A percentile compares a stretch with the other conserved stretches of the same genome.
Conservation (phyloP, 2,797 vertebrate species). For the Limosa lapponica region DNA sequence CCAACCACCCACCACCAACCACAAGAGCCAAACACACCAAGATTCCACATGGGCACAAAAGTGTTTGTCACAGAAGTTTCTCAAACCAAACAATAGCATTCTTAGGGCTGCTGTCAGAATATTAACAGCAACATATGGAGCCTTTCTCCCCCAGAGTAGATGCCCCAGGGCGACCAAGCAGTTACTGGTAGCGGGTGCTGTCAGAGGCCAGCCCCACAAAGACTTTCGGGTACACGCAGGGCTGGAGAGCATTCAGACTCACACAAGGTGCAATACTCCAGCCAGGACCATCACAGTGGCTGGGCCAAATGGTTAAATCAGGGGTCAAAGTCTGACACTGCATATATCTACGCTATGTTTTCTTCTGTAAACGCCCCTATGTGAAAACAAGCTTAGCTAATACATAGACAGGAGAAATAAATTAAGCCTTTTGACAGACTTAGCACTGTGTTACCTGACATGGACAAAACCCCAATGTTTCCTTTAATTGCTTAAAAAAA, state of each 20-base stretch:
- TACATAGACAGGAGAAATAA: neutral
- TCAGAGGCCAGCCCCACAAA: accelerated
- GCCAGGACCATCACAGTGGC: accelerated
- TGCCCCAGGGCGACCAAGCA: neutral
- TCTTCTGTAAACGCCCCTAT: neutral
- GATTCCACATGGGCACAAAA: neutral
- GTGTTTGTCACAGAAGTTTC: neutral
- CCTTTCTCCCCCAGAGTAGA: neutral
- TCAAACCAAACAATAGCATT: neutral
- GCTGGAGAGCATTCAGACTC: neutral
- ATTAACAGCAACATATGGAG: neutral
- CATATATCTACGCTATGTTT: accelerated
- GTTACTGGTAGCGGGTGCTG: neutral
- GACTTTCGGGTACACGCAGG: accelerated
- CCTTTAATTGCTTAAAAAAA: neutral
- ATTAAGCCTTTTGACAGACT: neutral
- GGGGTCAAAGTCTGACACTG: no score
- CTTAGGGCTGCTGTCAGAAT: neutral
- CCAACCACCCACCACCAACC: no score
- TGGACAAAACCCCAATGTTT: accelerated
- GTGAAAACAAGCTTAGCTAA: neutral
- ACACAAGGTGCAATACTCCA: accelerated
- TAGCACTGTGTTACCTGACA: neutral
- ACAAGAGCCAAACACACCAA: neutral
- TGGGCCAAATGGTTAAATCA: neutral